Base-by-base conservation (phyloP, 2,888 invertebrate genomes). In the Apodemia hepburni region DNA sequence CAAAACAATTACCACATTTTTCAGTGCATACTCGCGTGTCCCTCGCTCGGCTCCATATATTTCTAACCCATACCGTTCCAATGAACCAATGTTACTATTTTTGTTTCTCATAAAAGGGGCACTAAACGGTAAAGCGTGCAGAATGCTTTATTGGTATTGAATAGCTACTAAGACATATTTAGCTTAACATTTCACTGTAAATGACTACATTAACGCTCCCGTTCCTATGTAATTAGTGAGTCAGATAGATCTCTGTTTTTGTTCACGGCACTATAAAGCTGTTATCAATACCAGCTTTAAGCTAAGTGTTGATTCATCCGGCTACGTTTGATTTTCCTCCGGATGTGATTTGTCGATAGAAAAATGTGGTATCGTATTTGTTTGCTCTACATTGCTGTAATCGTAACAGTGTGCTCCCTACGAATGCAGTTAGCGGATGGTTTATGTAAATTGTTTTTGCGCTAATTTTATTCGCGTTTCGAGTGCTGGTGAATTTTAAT, bases 301-400 rank as follows among this genome's bases (percentile, higher is more conserved):
- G 73, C 73, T 71, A 73, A 75, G 75, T 73, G 75, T 73, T 87
- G 87, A 88, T 81, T 88, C 87, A 87, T 79, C 73, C 80, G 79
- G 79, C 80, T 79, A 76, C 78, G 75, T 75, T 76, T 73, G 72
- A 67, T 76, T 81, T 80, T 78, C 42, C 84, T 86, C 86, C 91
- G 91, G 91, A 90, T 90, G 86, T 88, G 90, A 88, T 89, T 89
- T 88, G 89, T 86, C 87, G 87, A 85, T 82, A 81, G 81, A 86
- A 88, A 85, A 85, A 85, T 87, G 88, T 86, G 82, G 83, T 86
- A 89, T 90, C 87, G 80, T 81, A 73, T 80, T 79, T 78, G 82
- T 75, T 77, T 79, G 82, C 78, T 80, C 76, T 74, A 76, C 77
- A 78, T 77, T 78, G 77, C 77, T 80, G 79, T 82, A 84, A 82